Conservation (phyloP, 2,113 vertebrate genomes). For the Macquaria ambigua region DNA sequence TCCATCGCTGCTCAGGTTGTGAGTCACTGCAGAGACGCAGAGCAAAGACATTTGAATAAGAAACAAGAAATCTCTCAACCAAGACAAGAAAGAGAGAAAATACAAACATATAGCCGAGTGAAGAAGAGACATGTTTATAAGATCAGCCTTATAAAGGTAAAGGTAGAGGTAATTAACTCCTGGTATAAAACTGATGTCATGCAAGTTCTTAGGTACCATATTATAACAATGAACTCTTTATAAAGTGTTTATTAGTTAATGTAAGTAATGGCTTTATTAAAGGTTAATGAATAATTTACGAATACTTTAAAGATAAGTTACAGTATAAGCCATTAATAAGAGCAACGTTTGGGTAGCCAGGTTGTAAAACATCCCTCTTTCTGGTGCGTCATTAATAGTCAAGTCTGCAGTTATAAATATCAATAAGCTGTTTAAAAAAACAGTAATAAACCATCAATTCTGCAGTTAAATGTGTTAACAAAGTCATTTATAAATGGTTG, state of each 20-base stretch:
- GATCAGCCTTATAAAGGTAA: not conserved
- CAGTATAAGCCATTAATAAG: not conserved
- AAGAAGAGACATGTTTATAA: not conserved
- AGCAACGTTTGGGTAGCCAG: not conserved
- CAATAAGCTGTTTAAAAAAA: not conserved
- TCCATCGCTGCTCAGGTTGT: slow-evolving; percentile 13
- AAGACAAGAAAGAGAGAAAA: not conserved
- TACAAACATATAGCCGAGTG: not conserved
- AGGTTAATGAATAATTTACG: not conserved
- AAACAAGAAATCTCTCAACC: not conserved
- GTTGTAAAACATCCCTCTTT: not conserved
- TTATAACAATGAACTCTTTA: not conserved
- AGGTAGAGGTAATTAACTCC: not conserved
- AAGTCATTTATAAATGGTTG: not conserved
- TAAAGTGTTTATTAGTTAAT: not conserved
- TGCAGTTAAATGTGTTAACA: not conserved
- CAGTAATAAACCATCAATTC: not conserved
- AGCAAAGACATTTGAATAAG: slow-evolving; percentile 2
- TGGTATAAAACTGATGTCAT: not conserved
- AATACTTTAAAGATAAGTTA: not conserved
- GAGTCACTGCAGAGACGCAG: slow-evolving; percentile 43
- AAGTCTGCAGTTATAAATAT: not conserved
- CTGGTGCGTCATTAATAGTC: not conserved
- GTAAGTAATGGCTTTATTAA: not conserved
- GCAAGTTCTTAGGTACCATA: not conserved